Percentiles rank a stretch among this genome's conserved stretches.
These are phyloP conservation scores for Sceloporus tristichus DNA, from an alignment of 2,113 vertebrate species.

Conservation along the genomic window DNA sequence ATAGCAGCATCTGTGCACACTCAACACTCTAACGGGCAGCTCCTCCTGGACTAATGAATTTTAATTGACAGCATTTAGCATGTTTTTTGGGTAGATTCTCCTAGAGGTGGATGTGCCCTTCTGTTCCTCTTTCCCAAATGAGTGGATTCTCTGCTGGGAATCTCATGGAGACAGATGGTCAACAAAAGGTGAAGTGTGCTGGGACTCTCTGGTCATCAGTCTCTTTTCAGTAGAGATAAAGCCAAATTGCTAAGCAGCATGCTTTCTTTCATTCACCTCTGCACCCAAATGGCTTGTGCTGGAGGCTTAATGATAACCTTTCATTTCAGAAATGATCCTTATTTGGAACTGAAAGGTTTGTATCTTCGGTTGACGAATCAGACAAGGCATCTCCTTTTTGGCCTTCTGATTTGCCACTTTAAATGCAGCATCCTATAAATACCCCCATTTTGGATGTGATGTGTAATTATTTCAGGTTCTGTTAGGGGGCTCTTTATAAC, in stretches of 20 bases:
- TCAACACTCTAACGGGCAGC: constrained; percentile 81
- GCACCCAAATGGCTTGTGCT: constrained; percentile 76
- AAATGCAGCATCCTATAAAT: constrained; percentile 54
- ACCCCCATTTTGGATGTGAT: constrained; percentile 20
- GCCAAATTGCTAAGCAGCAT: constrained; percentile 86
- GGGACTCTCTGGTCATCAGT: constrained; percentile 72
- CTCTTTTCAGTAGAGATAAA: constrained; percentile 79
- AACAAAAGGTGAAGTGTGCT: constrained; percentile 85
- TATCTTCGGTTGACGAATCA: constrained; percentile 68
- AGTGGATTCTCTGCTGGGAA: constrained; percentile 73
- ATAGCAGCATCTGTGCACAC: constrained; percentile 82
- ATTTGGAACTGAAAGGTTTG: constrained; percentile 77
- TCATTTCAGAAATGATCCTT: constrained; percentile 70
- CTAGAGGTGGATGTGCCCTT: constrained; percentile 77
- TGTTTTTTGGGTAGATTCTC: constrained; percentile 75
- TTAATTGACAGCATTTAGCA: constrained; percentile 84
- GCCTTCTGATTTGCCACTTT: constrained; percentile 62
- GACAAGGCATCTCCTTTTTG: constrained; percentile 25
- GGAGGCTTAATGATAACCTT: constrained; percentile 73
- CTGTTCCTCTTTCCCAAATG: constrained; percentile 78
- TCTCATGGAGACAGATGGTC: constrained; percentile 87
- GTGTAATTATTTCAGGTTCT: constrained; percentile 52
- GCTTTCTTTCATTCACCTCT: constrained; percentile 68
- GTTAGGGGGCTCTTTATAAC: constrained; percentile 43
- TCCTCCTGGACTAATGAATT: constrained; percentile 88